Conservation (phyloP, 2,797 vertebrate genomes). For the Spondyliosoma cantharus region DNA sequence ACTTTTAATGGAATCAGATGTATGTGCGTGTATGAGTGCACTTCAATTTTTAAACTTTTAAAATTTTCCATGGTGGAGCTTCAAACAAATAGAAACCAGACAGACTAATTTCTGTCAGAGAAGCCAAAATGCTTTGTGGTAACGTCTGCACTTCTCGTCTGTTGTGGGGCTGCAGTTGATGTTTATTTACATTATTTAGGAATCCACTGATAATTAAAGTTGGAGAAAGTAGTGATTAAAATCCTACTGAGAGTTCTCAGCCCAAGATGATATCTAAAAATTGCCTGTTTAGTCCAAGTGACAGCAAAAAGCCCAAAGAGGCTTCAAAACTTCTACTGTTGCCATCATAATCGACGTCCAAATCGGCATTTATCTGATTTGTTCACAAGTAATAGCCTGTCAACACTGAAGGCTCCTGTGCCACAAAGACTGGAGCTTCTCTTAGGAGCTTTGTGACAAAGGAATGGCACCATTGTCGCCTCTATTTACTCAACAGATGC, state of each 20-base stretch:
- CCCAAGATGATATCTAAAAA: neutral
- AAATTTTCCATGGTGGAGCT: neutral
- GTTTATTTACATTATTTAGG: neutral
- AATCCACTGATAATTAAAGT: neutral
- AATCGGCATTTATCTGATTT: no score
- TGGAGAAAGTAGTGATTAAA: neutral
- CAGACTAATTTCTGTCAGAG: neutral
- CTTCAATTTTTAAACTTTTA: constrained; percentile 5
- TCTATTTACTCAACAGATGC: no score
- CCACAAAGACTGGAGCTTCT: no score
- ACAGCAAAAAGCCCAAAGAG: neutral
- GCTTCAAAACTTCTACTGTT: no score
- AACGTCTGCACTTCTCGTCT: neutral
- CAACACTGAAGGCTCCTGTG: no score
- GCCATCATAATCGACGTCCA: no score
- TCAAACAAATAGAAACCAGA: neutral
- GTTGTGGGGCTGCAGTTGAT: neutral
- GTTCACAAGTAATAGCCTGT: no score
- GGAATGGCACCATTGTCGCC: no score
- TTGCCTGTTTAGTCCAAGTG: neutral
- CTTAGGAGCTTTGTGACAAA: no score
- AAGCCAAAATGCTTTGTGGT: neutral
- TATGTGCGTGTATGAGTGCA: constrained; percentile 4
- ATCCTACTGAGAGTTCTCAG: neutral
- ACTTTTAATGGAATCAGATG: constrained; percentile 37